These are phyloP conservation scores for Trogon surrucura DNA, from an alignment of 2,113 vertebrate genomes.

Conservation along the genomic window DNA sequence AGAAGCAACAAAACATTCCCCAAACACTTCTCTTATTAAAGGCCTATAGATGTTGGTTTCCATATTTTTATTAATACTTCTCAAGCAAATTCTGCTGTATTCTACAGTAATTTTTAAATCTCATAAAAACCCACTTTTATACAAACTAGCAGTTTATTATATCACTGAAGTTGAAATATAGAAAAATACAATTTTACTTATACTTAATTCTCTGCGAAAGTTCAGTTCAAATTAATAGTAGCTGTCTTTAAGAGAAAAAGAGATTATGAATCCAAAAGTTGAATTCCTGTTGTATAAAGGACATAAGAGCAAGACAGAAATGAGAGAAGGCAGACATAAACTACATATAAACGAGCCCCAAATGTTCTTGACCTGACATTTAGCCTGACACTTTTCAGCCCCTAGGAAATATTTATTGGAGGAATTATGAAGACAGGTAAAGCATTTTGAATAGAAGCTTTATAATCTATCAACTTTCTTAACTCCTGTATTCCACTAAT, in stretches of 20 bases:
- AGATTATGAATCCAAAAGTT: neutral
- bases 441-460: neutral
- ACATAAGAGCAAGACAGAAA: neutral
- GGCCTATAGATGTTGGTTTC: neutral
- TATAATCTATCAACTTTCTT: neutral
- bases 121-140: neutral
- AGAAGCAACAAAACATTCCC: neutral
- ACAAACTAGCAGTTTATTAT: neutral
- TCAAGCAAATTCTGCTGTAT: neutral
- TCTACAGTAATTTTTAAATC: neutral
- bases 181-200: neutral
- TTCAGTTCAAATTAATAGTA: neutral
- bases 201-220: neutral
- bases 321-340: neutral
- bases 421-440: neutral
- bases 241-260: neutral
- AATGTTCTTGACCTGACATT: neutral
- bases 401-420: neutral
- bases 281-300: neutral
- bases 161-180: neutral
- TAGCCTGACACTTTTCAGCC: neutral
- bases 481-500: neutral
- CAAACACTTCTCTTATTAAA: neutral
- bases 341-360: neutral
- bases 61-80: neutral